These are phyloP conservation scores for Siphlonurus alternatus DNA, from an alignment of 2,888 invertebrate species.

Conservation along the genomic window DNA sequence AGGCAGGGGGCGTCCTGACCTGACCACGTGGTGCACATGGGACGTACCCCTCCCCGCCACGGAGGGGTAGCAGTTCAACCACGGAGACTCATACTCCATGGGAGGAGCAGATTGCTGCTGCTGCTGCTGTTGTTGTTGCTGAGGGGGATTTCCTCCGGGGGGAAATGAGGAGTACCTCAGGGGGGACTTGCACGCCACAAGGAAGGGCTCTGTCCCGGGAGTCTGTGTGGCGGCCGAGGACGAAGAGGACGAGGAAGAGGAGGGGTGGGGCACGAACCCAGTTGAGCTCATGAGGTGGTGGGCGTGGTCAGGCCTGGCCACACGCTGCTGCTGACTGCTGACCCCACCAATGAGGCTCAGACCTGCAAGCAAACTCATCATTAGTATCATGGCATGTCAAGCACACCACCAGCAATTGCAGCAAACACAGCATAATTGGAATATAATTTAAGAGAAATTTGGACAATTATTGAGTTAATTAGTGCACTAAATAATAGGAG, in stretches of 20 bases:
- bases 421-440: too few species aligned
- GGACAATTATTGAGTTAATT: too few species aligned
- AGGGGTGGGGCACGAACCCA: constrained; percentile 11
- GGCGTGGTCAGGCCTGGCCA: background rate
- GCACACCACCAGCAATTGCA: background rate
- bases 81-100: constrained; percentile 24
- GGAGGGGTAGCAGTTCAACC: constrained; percentile 19
- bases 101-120: constrained; percentile 4
- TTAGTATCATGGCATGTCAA: background rate
- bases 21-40: constrained; percentile 8
- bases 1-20: constrained; percentile 2
- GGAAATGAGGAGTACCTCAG: background rate
- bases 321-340: background rate
- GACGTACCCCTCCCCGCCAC: background rate
- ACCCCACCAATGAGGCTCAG: background rate
- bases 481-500: too few species aligned
- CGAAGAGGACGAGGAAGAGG: constrained; percentile 6
- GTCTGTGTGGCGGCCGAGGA: background rate
- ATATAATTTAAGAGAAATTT: too few species aligned
- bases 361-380: too few species aligned
- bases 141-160: background rate
- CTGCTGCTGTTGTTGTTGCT: background rate
- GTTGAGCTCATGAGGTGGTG: background rate
- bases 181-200: background rate
- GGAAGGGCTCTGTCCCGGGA: background rate